Percentiles rank a stretch among this genome's conserved stretches.
phyloP scores from a whole-genome alignment of 2,888 invertebrate genomes.

The Synanthedon tipuliformis region DNA sequence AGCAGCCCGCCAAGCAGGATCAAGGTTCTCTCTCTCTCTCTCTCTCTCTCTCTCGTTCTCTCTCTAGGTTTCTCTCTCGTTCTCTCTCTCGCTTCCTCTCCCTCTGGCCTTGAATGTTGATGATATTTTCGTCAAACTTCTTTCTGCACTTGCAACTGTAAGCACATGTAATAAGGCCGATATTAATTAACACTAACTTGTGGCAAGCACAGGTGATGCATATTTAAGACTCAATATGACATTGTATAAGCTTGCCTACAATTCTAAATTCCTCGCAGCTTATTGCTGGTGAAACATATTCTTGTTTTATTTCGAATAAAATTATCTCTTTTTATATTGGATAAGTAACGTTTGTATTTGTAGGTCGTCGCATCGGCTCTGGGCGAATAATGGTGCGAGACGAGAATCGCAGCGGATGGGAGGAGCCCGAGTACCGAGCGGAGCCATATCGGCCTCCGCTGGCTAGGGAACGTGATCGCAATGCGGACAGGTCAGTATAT shows the following conservation, averaged over 20 bases:
- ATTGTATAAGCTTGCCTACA: conserved; percentile 42
- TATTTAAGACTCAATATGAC: conserved; percentile 24
- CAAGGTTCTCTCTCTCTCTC: conserved; percentile 19
- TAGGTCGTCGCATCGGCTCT: conserved; percentile 80
- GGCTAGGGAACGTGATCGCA: conserved; percentile 20
- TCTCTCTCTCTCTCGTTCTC: neutral
- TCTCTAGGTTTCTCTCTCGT: neutral
- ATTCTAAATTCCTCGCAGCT: neutral
- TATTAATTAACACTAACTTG: conserved; percentile 5
- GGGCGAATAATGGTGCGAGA: conserved; percentile 83
- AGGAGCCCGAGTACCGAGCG: conserved; percentile 23
- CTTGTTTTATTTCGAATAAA: too few species aligned
- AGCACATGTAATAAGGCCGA: too few species aligned
- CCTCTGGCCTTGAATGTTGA: too few species aligned
- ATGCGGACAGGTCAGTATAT: conserved; percentile 35
- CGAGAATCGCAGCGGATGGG: conserved; percentile 34
- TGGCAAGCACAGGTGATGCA: conserved; percentile 35
- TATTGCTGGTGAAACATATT: too few species aligned
- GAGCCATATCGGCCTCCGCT: conserved; percentile 33
- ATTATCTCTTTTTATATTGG: too few species aligned
- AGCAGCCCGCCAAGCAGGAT: conserved; percentile 28
- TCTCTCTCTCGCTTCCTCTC: neutral
- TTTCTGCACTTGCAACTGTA: too few species aligned
- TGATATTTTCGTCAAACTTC: too few species aligned
- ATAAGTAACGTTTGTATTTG: too few species aligned